Percentiles rank a stretch among this genome's conserved stretches.
Evolutionary conservation across 2,888 invertebrate species (phyloP).

Genomic region (Emmelina monodactyla): DNA sequence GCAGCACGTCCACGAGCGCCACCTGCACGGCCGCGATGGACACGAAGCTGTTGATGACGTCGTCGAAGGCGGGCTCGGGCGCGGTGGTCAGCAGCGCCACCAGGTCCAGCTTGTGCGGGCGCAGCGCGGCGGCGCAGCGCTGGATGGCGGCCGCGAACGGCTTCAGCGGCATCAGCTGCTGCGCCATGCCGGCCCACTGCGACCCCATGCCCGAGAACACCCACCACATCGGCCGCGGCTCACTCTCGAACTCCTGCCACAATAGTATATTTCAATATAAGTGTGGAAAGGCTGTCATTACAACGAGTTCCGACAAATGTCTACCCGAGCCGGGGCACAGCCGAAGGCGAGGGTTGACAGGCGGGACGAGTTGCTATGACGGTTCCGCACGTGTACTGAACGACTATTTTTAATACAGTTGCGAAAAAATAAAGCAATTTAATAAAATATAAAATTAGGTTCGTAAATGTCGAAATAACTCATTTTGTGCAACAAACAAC

Average conservation of each 20-base stretch:
- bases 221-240: constrained; percentile 88
- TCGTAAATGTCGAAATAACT: too few species aligned
- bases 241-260: constrained; percentile 37
- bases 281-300: too few species aligned
- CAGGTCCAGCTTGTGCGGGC: constrained; percentile 84
- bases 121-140: constrained; percentile 78
- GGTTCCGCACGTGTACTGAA: too few species aligned
- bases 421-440: too few species aligned
- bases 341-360: too few species aligned
- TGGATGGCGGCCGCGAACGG: constrained; percentile 81
- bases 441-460: too few species aligned
- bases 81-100: constrained; percentile 79
- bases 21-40: constrained; percentile 97
- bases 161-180: constrained; percentile 83
- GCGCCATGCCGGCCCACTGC: constrained; percentile 97
- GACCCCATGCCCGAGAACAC: constrained; percentile 98
- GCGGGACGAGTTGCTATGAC: too few species aligned
- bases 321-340: too few species aligned
- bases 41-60: constrained; percentile 89
- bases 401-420: too few species aligned
- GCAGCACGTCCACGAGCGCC: constrained; percentile 90
- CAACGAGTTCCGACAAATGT: too few species aligned
- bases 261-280: too few species aligned
- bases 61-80: constrained; percentile 80
- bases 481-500: too few species aligned